Conservation (phyloP, 2,888 invertebrate genomes). For the Amiota minor region DNA sequence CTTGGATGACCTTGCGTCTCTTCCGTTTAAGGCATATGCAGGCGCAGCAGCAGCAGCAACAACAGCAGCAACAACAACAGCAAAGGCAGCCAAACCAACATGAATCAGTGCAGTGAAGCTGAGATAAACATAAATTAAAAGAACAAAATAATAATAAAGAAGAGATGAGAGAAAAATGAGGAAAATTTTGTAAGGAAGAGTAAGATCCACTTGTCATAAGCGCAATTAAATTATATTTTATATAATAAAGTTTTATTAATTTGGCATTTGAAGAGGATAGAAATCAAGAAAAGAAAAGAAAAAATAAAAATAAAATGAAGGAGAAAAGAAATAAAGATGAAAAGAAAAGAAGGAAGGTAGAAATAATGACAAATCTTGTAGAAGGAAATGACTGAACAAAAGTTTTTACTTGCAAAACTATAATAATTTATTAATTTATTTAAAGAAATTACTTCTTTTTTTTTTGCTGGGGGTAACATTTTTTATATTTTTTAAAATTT, state of each 20-base stretch:
- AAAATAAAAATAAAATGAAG: background rate
- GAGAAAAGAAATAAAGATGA: background rate
- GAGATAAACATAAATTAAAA: background rate
- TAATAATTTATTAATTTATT: slow-evolving; percentile 24
- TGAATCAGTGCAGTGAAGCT: slow-evolving; percentile 65
- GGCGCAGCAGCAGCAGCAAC: slow-evolving; percentile 62
- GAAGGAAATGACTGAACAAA: slow-evolving; percentile 25
- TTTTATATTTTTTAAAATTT: background rate
- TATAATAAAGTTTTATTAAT: slow-evolving; percentile 31
- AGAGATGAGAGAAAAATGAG: background rate
- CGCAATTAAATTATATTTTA: slow-evolving; percentile 3
- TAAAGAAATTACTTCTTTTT: background rate
- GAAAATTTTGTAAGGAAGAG: background rate
- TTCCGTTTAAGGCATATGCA: slow-evolving; percentile 75
- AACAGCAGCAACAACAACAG: slow-evolving; percentile 53
- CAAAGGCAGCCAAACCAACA: slow-evolving; percentile 52
- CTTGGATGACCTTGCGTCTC: slow-evolving; percentile 82
- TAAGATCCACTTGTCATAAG: background rate
- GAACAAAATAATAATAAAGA: background rate
- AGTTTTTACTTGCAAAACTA: slow-evolving; percentile 22
- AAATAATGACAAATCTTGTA: background rate
- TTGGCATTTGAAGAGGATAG: slow-evolving; percentile 8
- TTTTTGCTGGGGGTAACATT: slow-evolving; percentile 2
- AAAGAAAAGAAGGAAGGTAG: background rate
- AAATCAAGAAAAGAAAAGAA: background rate